phyloP scores from a whole-genome alignment of 1,140 invertebrate genomes.

The Apis mellifera region Amel_HAv3.1 CM009938.2:9551501-9552000 shows the following conservation, averaged over 20 bases:
- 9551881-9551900: not conserved
- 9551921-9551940: not conserved
- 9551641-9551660: not conserved
- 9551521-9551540: conserved; percentile 17
- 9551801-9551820: not conserved
- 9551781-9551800: too few relatives aligned
- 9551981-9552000: not conserved
- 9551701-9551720: not conserved
- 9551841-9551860: not conserved
- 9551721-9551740: not conserved
- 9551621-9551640: not conserved
- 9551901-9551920: not conserved
- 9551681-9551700: not conserved
- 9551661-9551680: not conserved
- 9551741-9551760: not conserved
- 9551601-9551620: not conserved
- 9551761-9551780: not conserved
- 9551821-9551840: not conserved
- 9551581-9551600: not conserved
- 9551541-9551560: conserved; percentile 22
- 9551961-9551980: not conserved
- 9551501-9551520: not conserved
- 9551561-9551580: not conserved
- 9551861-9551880: not conserved
- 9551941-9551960: not conserved